Base-by-base conservation (phyloP, 2,888 invertebrate genomes). In the Dryocosmus kuriphilus region DNA sequence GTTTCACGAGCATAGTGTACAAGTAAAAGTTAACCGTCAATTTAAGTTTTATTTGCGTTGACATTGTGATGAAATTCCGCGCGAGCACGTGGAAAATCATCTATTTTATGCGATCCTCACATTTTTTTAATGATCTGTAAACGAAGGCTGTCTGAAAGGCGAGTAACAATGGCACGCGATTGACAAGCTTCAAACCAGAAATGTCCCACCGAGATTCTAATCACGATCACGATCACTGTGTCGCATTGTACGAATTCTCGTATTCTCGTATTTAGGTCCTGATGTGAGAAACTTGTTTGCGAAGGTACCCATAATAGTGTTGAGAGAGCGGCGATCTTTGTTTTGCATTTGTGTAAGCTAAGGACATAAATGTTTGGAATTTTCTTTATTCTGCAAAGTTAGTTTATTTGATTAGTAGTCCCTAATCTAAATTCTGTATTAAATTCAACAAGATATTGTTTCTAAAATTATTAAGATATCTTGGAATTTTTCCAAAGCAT, bases 81-180 rank as follows among this genome's bases (percentile, higher is more conserved):
- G 78, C 35, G 78, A 41, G 77, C 35, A 77, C 75, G 63, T 65
- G 77, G 75, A 79, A 80, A 79, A 80, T 80, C 55, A 67, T 80
- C 77, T 80, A 38, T 76, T 77, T 77, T 80, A 78, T 74, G 62
- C 27, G 30, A 67, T 46, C 76, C 5, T 16, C 16, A 16, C 16
- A 41, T 41, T 75, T 77, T 77, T 79, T 62, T 78, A 74, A 74
- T 81, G 80, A 81, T 79, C 80, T 76, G 78, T 76, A 76, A 79
- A 81, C 78, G 79, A 78, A 74, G 79, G 71, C 75, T 79, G 24
- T 80, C 77, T 79, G 77, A 82, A 65, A 73, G 60, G 75, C 61
- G 77, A 78, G 75, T 77, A 79, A 79, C 77, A 79, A 82, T 65
- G 78, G 71, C 80, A 80, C 71, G 71, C 51, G 24, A 80, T 80